Conservation (phyloP, 1,140 invertebrate species). For the Panagrolaimus sp. region DNA sequence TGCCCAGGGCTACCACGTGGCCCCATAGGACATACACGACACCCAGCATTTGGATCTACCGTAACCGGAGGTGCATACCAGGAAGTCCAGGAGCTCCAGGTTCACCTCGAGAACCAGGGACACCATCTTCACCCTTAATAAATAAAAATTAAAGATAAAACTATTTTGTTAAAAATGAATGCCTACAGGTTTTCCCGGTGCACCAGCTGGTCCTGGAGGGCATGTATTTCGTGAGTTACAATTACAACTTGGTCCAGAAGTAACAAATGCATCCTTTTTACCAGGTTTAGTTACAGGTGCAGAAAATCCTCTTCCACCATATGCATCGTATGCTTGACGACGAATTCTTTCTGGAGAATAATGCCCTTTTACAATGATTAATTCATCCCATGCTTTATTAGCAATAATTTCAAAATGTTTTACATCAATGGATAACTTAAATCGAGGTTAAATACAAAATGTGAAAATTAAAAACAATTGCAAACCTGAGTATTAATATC, state of each 20-base stretch:
- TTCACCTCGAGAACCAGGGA: conserved; percentile 30
- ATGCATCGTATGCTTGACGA: conserved; percentile 17
- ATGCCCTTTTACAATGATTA: conserved; percentile 12
- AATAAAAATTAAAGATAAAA: background rate
- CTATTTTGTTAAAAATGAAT: conserved; percentile 29
- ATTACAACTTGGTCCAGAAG: conserved; percentile 1
- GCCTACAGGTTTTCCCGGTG: conserved; percentile 48
- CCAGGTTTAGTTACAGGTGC: background rate
- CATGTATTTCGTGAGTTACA: conserved; percentile 50
- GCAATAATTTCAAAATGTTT: conserved; percentile 43
- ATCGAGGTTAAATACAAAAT: conserved; percentile 5
- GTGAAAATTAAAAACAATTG: conserved; percentile 2
- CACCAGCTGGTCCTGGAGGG: conserved; percentile 47
- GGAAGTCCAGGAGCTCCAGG: conserved; percentile 47
- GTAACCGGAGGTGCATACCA: conserved; percentile 52
- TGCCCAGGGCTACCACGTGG: conserved; percentile 29
- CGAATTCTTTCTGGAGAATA: background rate
- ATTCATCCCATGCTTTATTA: conserved; percentile 41
- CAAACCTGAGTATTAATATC: conserved; percentile 48
- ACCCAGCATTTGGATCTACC: conserved; percentile 51
- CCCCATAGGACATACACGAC: conserved; percentile 43
- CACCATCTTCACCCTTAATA: conserved; percentile 9
- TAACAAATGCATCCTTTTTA: conserved; percentile 10
- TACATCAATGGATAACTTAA: conserved; percentile 40
- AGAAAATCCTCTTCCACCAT: background rate